phyloP scores from a whole-genome alignment of 2,113 vertebrate genomes.

The Myotis davidii region DNA sequence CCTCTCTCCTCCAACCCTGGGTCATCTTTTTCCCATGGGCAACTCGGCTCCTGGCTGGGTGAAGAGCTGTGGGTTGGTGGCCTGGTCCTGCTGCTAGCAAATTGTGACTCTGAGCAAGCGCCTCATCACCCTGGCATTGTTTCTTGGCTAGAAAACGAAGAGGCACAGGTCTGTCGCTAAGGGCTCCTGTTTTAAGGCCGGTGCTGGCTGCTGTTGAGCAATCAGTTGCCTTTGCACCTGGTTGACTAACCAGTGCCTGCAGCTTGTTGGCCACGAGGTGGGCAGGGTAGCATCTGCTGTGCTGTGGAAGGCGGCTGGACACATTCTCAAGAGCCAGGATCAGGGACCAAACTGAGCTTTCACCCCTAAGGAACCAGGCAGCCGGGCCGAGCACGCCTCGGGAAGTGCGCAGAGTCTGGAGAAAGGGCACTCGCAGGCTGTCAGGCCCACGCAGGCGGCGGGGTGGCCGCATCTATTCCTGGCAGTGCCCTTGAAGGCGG shows the following conservation, averaged over 20 bases:
- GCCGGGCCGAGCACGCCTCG: neutral
- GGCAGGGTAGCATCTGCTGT: rapidly evolving
- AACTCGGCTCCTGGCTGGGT: neutral
- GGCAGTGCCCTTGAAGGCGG: conserved; percentile 78
- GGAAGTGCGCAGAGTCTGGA: conserved; percentile 18
- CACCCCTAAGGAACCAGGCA: neutral
- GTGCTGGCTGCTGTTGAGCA: neutral
- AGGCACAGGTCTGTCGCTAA: neutral
- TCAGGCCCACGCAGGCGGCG: conserved; percentile 48
- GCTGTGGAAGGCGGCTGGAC: neutral
- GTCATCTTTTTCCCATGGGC: neutral
- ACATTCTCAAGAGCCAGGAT: neutral
- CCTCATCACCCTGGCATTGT: neutral
- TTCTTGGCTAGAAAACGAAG: neutral
- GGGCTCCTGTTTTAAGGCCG: neutral
- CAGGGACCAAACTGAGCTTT: neutral
- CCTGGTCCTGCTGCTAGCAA: neutral
- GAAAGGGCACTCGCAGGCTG: conserved; percentile 60
- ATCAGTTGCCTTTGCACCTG: neutral
- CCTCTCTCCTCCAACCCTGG: neutral
- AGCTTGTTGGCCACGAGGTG: neutral
- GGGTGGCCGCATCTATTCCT: conserved; percentile 79
- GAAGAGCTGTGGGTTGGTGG: neutral
- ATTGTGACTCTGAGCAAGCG: neutral
- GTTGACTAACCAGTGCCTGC: neutral